Evolutionary conservation across 2,113 vertebrate species (phyloP).

Genomic region (Ariopsis seemanni): DNA sequence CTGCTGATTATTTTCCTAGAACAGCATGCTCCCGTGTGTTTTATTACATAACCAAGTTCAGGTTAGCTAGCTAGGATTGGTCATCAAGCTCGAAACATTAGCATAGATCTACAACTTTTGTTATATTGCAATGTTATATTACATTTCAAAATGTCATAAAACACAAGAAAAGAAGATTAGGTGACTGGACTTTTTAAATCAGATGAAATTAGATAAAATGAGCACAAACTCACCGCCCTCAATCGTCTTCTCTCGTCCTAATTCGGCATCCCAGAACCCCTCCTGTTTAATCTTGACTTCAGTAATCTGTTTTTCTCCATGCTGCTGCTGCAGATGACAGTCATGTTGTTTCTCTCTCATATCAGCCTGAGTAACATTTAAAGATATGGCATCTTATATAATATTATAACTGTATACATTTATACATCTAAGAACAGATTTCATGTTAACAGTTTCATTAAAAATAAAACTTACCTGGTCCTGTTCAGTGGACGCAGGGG

Average conservation of each 20-base stretch:
- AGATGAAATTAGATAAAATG: neutral
- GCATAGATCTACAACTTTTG: too few relatives aligned
- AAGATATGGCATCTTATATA: neutral
- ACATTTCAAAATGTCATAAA: neutral
- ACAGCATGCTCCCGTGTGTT: too few relatives aligned
- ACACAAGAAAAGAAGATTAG: neutral
- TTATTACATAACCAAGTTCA: too few relatives aligned
- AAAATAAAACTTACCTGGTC: conserved; percentile 22
- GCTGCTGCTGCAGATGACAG: conserved; percentile 12
- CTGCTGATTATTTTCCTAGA: too few relatives aligned
- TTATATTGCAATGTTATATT: neutral
- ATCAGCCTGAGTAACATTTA: neutral
- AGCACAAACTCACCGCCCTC: neutral
- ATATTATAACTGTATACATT: neutral
- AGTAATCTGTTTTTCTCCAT: neutral
- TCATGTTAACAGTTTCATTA: neutral
- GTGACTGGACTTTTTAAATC: neutral
- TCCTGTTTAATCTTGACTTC: conserved; percentile 65
- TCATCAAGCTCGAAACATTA: too few relatives aligned
- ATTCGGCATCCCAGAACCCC: neutral
- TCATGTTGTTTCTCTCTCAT: neutral
- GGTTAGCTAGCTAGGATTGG: too few relatives aligned
- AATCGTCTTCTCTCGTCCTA: neutral
- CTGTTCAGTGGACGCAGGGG: neutral
- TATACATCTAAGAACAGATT: neutral